Percentiles rank a stretch among this genome's conserved stretches.
Evolutionary conservation across 2,113 vertebrate species (phyloP).

Genomic region (Odontesthes bonariensis): DNA sequence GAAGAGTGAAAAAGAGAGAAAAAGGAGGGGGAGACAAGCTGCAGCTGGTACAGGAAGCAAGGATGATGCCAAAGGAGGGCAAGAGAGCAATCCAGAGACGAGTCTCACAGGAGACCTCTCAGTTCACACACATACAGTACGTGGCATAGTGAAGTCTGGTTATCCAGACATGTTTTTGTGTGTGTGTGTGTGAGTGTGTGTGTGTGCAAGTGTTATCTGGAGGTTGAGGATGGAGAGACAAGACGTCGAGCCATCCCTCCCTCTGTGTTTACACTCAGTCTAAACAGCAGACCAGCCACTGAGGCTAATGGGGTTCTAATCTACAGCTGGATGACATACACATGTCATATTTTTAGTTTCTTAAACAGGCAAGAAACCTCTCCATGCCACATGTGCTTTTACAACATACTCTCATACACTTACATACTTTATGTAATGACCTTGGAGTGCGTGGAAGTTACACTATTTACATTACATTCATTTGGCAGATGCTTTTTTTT

Average conservation of each 20-base stretch:
- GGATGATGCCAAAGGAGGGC: constrained; percentile 71
- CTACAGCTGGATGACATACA: constrained; percentile 79
- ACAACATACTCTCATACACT: constrained; percentile 18
- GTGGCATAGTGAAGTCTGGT: constrained; percentile 35
- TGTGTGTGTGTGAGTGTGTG: constrained; percentile 42
- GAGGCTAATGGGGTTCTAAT: constrained; percentile 83
- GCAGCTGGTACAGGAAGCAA: constrained; percentile 79
- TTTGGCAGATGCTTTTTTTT: constrained; percentile 31
- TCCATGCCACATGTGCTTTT: constrained; percentile 53
- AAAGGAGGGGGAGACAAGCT: constrained; percentile 50
- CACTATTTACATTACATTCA: constrained; percentile 36
- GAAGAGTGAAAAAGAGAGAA: constrained; percentile 24
- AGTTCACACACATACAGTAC: constrained; percentile 34
- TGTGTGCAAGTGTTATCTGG: constrained; percentile 61
- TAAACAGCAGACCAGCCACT: constrained; percentile 81
- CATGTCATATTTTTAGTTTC: constrained; percentile 62
- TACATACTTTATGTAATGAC: constrained; percentile 1
- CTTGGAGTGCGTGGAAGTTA: background rate
- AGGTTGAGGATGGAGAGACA: constrained; percentile 64
- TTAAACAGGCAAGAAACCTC: constrained; percentile 50
- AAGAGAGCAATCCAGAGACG: constrained; percentile 59
- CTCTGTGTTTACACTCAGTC: constrained; percentile 79
- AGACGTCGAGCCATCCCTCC: constrained; percentile 71
- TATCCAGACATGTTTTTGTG: constrained; percentile 55
- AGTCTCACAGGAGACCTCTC: constrained; percentile 51